Base-by-base conservation (phyloP, 2,113 vertebrate genomes). In the Variabilichromis moorii region DNA sequence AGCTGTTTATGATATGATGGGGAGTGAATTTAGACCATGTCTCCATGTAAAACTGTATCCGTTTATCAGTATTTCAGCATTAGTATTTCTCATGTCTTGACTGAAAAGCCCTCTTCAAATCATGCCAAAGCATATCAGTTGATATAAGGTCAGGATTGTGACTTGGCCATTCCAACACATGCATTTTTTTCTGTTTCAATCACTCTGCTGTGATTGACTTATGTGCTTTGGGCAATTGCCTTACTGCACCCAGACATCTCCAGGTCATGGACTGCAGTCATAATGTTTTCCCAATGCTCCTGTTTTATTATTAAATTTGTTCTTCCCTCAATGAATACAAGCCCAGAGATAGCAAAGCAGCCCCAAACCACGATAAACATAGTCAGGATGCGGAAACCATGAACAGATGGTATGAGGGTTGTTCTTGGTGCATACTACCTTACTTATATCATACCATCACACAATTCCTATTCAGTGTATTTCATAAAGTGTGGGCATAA, bases 11-110 rank as follows among this genome's bases (percentile, higher is more conserved):
- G 14, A 26, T 28, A 7, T 78, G 42, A 78, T 78, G 42, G 16
- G 71, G 71, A 12, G 42, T 76, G 9, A 28, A 28, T 50, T 47
- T 28, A 76, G 24, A 19, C 42, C 13, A 76, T 47, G 0, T 0
- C 24, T 50, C 42, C 4, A 50, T 31, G 42, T 31, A 31, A 76
- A 78, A 78, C 42, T 31, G 33, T 33, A 26, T 10, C 21, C 0
- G 0, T 78, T 50, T 7, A 78, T 50, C 71, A 78, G 6, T 31
- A n/a, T 78, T 78, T 78, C 1, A 73, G 21, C 14, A 45, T 73
- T 42, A 42, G 35, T 14, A 13, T 68, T 40, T 24, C 13, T 73
- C 21, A 73, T 26, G 37, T 73, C 68, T 73, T 73, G 21, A 73
- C 9, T 0, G 21, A 76, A 76, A 76, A 45, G 8, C 8, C 8